Percentiles rank a stretch among this genome's conserved stretches.
Evolutionary conservation across 2,113 vertebrate species (phyloP).

Genomic region (Seriola aureovittata): DNA sequence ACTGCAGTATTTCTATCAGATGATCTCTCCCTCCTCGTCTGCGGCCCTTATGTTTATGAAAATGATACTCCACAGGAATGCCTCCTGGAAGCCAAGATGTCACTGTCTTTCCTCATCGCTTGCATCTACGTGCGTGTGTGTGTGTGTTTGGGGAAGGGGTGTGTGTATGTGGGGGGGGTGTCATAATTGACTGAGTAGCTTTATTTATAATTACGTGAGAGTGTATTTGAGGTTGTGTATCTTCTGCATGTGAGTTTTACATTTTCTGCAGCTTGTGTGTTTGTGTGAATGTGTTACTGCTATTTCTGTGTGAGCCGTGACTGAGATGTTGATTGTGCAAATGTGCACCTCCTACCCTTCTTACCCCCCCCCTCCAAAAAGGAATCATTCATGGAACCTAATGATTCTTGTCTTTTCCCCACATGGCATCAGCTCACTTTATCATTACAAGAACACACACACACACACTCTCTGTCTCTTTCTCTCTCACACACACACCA

Average conservation of each 20-base stretch:
- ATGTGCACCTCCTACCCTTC: constrained; percentile 54
- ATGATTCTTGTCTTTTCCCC: constrained; percentile 77
- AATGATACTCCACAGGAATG: constrained; percentile 84
- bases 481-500: constrained; percentile 41
- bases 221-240: constrained; percentile 44
- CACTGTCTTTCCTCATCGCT: constrained; percentile 81
- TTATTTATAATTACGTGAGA: constrained; percentile 65
- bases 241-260: constrained; percentile 1
- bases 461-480: constrained; percentile 3
- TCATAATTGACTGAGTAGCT: constrained; percentile 55
- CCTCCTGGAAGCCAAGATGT: constrained; percentile 82
- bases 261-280: constrained; percentile 53
- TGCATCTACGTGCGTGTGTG: constrained; percentile 57
- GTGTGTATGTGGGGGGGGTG: constrained; percentile 33
- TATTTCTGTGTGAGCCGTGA: constrained; percentile 63
- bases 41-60: constrained; percentile 84
- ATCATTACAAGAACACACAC: constrained; percentile 63
- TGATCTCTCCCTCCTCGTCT: constrained; percentile 80
- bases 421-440: constrained; percentile 72
- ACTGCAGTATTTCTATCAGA: constrained; percentile 82
- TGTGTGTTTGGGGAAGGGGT: constrained; percentile 15
- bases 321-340: constrained; percentile 68
- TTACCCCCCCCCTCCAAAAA: constrained; percentile 34
- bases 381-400: constrained; percentile 71
- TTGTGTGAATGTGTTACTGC: constrained; percentile 47